A percentile compares a stretch with the other conserved stretches of the same genome.
These are phyloP conservation scores for Rhizomys pruinosus DNA, from an alignment of 2,113 vertebrate species.

Conservation along the genomic window DNA sequence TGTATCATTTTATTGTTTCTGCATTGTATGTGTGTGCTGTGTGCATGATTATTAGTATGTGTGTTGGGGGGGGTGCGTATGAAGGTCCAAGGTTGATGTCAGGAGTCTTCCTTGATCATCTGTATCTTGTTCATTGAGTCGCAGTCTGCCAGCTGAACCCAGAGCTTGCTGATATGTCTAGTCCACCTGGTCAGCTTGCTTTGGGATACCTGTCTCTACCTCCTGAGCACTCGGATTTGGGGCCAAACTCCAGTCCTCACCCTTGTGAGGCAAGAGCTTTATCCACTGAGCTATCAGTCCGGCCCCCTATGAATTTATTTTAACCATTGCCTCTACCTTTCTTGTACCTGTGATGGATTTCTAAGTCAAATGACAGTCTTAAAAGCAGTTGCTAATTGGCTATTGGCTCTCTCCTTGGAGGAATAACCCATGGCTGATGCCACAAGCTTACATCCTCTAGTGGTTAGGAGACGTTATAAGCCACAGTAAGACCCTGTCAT, in stretches of 20 bases:
- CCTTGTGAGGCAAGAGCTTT: background rate
- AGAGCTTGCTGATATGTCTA: background rate
- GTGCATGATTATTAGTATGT: background rate
- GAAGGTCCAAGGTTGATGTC: background rate
- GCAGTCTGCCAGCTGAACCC: background rate
- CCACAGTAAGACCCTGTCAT: too few species aligned
- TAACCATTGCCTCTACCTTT: constrained; percentile 3
- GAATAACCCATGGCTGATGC: too few species aligned
- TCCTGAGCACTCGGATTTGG: background rate
- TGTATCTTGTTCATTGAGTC: background rate
- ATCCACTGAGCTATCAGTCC: background rate
- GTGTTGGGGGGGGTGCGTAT: background rate
- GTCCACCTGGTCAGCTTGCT: background rate
- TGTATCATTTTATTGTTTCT: background rate
- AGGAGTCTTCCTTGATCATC: background rate
- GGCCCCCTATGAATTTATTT: background rate
- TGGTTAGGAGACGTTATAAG: too few species aligned
- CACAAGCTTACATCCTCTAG: too few species aligned
- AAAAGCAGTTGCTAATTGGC: background rate
- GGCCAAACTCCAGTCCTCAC: background rate
- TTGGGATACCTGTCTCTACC: background rate
- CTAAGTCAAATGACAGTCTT: background rate
- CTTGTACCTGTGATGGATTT: too few species aligned
- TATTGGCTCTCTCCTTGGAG: too few species aligned
- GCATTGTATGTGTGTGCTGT: background rate